Conservation (phyloP, 2,888 invertebrate genomes). For the Zeuzera pyrina region DNA sequence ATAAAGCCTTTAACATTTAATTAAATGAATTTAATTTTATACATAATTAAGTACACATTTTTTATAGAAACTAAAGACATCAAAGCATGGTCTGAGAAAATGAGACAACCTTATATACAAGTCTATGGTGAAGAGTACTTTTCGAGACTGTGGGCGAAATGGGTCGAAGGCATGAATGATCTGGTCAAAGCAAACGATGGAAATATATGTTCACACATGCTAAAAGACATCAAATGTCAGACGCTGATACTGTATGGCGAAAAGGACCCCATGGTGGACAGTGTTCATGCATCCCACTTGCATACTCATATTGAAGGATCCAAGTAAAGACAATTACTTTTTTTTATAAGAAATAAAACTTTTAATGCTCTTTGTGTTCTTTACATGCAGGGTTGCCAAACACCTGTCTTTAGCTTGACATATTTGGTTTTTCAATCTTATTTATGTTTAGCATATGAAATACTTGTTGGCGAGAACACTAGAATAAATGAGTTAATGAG, state of each 20-base stretch:
- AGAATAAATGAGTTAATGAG: no score
- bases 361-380: no score
- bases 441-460: no score
- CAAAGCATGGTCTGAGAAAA: constrained; percentile 83
- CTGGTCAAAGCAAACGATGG: constrained; percentile 76
- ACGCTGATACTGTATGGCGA: constrained; percentile 88
- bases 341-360: no score
- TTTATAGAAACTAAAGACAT: constrained; percentile 78
- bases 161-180: constrained; percentile 77
- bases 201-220: constrained; percentile 78
- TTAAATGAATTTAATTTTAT: no score
- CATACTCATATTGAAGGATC: constrained; percentile 77
- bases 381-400: no score
- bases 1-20: no score
- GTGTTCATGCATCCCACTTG: constrained; percentile 82
- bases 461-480: no score
- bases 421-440: no score
- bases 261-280: constrained; percentile 84
- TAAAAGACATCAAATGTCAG: constrained; percentile 79
- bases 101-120: constrained; percentile 80
- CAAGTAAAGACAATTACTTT: no score
- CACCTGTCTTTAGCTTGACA: no score
- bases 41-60: no score
- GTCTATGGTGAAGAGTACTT: constrained; percentile 84
- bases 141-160: constrained; percentile 78